Conservation (phyloP, 2,113 vertebrate species). For the Rhynchopsitta pachyrhyncha region DNA sequence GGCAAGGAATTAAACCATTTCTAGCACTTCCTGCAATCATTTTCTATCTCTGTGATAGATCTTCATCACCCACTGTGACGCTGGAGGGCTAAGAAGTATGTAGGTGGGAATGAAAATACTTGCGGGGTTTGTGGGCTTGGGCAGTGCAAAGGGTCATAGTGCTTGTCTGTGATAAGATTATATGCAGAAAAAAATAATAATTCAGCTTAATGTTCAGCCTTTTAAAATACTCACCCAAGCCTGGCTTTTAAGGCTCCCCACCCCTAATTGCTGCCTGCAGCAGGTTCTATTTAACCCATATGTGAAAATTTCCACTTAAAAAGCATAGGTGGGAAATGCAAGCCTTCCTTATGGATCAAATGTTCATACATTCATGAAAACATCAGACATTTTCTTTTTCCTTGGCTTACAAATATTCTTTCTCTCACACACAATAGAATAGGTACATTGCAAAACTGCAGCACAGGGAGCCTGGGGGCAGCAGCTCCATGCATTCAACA, state of each 20-base stretch:
- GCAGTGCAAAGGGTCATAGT: background rate
- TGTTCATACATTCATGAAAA: background rate
- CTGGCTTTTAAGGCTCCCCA: background rate
- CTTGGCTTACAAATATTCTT: background rate
- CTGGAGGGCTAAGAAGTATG: background rate
- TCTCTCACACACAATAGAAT: background rate
- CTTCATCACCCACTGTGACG: background rate
- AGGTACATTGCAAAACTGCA: background rate
- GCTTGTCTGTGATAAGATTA: background rate
- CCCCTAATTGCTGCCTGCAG: background rate
- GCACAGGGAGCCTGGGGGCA: background rate
- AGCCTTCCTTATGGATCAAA: conserved; percentile 3
- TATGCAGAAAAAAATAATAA: background rate
- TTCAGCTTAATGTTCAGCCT: background rate
- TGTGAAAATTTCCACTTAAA: background rate
- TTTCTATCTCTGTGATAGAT: background rate
- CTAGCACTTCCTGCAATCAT: background rate
- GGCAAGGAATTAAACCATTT: background rate
- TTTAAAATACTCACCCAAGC: background rate
- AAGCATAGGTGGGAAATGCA: background rate
- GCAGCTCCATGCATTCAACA: conserved; percentile 11
- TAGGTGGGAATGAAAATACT: background rate
- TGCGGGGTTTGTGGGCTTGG: background rate
- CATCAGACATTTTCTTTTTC: background rate
- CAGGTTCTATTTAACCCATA: background rate